These are phyloP conservation scores for Pogonomyrmex barbatus DNA, from an alignment of 1,140 invertebrate species.

Conservation along the genomic window DNA sequence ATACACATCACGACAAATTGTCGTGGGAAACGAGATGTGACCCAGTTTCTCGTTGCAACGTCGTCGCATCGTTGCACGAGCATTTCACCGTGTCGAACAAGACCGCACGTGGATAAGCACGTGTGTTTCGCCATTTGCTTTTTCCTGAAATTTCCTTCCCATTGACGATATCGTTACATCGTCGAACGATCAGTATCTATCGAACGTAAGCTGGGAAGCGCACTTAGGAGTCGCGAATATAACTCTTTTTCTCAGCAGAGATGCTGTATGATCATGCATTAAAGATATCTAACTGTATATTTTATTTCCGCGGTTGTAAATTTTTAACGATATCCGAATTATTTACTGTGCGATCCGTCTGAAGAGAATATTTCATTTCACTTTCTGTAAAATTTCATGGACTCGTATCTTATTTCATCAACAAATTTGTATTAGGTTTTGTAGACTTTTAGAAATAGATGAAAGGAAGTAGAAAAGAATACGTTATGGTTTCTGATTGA, in stretches of 20 bases:
- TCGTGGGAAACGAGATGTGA: slow-evolving; percentile 26
- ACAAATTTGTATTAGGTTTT: neutral
- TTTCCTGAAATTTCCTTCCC: slow-evolving; percentile 3
- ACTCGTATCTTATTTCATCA: neutral
- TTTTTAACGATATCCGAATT: neutral
- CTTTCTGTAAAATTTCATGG: neutral
- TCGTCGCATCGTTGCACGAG: slow-evolving; percentile 28
- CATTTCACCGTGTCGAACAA: neutral
- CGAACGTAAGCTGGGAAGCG: neutral
- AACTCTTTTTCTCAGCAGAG: neutral
- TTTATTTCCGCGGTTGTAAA: neutral
- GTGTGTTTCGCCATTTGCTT: neutral
- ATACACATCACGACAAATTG: slow-evolving; percentile 8
- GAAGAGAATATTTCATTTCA: neutral
- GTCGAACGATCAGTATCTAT: neutral
- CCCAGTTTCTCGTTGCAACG: slow-evolving; percentile 15
- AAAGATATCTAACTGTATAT: neutral
- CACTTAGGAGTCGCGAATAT: neutral
- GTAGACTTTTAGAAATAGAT: neutral
- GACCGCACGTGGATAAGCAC: neutral
- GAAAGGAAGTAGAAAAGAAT: neutral
- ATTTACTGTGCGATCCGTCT: neutral
- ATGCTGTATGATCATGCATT: neutral
- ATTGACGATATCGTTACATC: neutral
- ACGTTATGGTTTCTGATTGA: neutral